Percentiles rank a stretch among this genome's conserved stretches.
These are phyloP conservation scores for Aradophagus sp. DNA, from an alignment of 1,140 invertebrate genomes.

Conservation along the genomic window DNA sequence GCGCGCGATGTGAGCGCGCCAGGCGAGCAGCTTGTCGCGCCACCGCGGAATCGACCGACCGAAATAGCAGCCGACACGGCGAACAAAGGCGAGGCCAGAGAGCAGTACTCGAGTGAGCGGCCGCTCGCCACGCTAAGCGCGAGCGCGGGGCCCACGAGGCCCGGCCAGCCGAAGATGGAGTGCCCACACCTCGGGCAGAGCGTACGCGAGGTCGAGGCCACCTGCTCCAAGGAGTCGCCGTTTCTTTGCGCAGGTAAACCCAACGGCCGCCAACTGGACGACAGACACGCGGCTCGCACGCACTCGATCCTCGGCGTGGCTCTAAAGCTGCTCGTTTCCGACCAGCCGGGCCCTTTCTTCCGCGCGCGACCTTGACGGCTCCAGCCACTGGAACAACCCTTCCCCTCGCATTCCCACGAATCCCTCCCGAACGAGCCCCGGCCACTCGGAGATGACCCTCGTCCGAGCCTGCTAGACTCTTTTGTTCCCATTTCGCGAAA, in stretches of 20 bases:
- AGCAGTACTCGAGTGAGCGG: background rate
- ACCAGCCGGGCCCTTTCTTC: slow-evolving; percentile 60
- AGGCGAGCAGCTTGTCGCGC: slow-evolving; percentile 9
- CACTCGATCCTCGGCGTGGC: too few relatives aligned
- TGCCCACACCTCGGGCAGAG: slow-evolving; percentile 78
- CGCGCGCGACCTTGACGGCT: slow-evolving; percentile 60
- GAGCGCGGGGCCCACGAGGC: slow-evolving; percentile 54
- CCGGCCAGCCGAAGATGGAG: slow-evolving; percentile 73
- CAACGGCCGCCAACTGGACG: background rate
- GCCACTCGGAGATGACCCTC: too few relatives aligned
- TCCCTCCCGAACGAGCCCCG: too few relatives aligned
- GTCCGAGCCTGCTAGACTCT: too few relatives aligned
- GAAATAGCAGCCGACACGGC: slow-evolving; percentile 2
- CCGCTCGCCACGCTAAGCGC: background rate
- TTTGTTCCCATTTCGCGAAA: too few relatives aligned
- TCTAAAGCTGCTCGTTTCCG: too few relatives aligned
- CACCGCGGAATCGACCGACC: slow-evolving; percentile 13
- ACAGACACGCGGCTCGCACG: too few relatives aligned
- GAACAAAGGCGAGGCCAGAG: too few relatives aligned
- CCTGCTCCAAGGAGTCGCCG: slow-evolving; percentile 63
- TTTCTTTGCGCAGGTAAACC: slow-evolving; percentile 65
- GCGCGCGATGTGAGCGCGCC: slow-evolving; percentile 28
- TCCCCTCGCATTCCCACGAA: too few relatives aligned
- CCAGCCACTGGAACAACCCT: too few relatives aligned
- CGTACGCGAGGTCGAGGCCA: slow-evolving; percentile 75